Percentiles rank a stretch among this genome's conserved stretches.
phyloP scores from a whole-genome alignment of 2,113 vertebrate genomes.

The Gallinago paraguaiae region DNA sequence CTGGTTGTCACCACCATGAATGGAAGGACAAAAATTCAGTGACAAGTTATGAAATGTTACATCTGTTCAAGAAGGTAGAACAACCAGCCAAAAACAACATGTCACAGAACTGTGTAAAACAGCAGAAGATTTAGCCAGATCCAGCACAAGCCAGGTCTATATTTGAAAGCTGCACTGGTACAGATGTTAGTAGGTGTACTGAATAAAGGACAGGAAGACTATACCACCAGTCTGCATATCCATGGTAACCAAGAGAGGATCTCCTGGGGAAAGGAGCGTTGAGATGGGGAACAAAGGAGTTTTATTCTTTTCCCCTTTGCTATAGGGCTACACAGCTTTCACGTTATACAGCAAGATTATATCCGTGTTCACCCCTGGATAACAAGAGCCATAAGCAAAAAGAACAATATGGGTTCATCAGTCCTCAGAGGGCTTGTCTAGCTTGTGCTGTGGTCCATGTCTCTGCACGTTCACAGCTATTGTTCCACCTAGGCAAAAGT shows the following conservation, averaged over 20 bases:
- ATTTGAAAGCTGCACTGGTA: background rate
- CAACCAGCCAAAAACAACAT: background rate
- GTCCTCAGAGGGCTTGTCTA: background rate
- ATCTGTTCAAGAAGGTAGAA: constrained; percentile 21
- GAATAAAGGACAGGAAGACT: background rate
- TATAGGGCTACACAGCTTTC: background rate
- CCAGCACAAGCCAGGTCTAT: background rate
- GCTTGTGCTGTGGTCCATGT: background rate
- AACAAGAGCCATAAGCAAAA: background rate
- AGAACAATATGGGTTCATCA: background rate
- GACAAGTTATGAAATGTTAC: constrained; percentile 39
- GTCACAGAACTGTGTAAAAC: constrained; percentile 7
- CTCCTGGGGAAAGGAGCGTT: background rate
- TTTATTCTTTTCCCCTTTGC: background rate
- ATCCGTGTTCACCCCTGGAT: fast-evolving
- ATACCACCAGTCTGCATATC: constrained; percentile 10
- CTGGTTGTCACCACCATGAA: constrained; percentile 31
- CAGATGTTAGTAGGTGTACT: constrained; percentile 46
- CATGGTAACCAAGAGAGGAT: constrained; percentile 11
- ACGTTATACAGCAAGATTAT: background rate
- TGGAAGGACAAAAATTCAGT: constrained; percentile 46
- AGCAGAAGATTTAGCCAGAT: background rate
- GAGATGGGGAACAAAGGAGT: background rate
- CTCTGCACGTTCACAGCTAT: background rate
- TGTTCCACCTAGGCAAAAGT: background rate